Evolutionary conservation across 2,888 invertebrate genomes (phyloP).

Genomic region (Diarsia brunnea): DNA sequence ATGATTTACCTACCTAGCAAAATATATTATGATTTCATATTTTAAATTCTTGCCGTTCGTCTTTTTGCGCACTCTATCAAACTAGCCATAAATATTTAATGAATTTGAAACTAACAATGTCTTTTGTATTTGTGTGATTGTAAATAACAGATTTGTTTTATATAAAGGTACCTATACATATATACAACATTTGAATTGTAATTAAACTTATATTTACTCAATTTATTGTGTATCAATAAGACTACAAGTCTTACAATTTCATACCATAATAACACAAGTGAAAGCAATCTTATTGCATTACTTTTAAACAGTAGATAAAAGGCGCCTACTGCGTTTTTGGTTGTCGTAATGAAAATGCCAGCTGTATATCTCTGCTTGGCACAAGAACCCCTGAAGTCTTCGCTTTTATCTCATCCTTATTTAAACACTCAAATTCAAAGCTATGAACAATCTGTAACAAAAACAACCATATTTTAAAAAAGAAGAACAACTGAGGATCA

Average conservation of each 20-base stretch:
- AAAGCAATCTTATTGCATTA: conserved; percentile 16
- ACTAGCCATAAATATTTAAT: conserved; percentile 24
- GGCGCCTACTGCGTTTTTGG: conserved; percentile 11
- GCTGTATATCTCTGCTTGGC: conserved; percentile 87
- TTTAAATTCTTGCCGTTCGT: conserved; percentile 12
- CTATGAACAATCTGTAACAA: conserved; percentile 87
- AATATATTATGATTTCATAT: conserved; percentile 24
- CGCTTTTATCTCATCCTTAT: conserved; percentile 86
- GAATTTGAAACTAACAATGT: conserved; percentile 27
- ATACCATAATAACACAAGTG: not conserved
- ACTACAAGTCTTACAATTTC: conserved; percentile 4
- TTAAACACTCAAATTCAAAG: conserved; percentile 88
- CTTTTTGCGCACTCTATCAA: conserved; percentile 26
- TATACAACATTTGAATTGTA: conserved; percentile 27
- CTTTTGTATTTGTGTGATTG: conserved; percentile 10
- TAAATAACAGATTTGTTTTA: conserved; percentile 30
- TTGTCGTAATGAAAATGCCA: conserved; percentile 74
- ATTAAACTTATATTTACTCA: conserved; percentile 48
- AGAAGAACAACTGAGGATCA: not conserved
- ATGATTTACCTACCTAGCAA: conserved; percentile 29
- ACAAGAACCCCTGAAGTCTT: conserved; percentile 90
- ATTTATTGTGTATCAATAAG: conserved; percentile 37
- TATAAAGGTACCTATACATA: not conserved
- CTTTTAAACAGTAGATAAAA: not conserved
- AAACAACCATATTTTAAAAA: conserved; percentile 6